phyloP scores from a whole-genome alignment of 37 sponge, comb jelly and placozoan genomes.

The Geodia barretti region DNA sequence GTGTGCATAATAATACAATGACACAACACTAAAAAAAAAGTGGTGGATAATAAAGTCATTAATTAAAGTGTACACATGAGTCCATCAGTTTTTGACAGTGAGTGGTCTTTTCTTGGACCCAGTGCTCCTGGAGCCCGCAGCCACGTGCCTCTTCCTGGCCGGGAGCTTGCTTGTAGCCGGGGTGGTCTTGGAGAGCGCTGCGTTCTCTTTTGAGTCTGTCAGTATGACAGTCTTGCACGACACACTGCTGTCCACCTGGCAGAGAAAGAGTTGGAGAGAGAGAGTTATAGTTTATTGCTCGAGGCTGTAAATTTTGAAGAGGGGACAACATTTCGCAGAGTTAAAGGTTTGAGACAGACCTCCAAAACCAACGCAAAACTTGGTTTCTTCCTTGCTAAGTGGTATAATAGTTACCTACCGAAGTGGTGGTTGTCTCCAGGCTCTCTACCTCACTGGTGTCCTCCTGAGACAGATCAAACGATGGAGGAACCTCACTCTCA shows the following conservation, averaged over 20 bases:
- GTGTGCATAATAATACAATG: no score
- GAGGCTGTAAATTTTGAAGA: no score
- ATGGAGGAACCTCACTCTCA: background rate
- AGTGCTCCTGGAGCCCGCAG: background rate
- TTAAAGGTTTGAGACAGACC: no score
- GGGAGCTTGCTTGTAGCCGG: constrained; percentile 8
- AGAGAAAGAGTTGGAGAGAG: background rate
- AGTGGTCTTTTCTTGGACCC: constrained; percentile 24
- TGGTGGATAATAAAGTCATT: no score
- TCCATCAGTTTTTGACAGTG: constrained; percentile 4
- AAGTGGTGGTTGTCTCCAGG: constrained; percentile 17
- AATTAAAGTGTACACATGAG: no score
- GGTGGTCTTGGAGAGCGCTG: background rate
- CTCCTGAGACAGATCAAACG: constrained; percentile 11
- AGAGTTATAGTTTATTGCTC: background rate
- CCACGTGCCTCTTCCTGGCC: background rate
- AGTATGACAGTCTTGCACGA: background rate
- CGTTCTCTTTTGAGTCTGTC: constrained; percentile 14
- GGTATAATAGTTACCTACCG: background rate
- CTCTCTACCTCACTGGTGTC: background rate
- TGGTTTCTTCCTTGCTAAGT: no score
- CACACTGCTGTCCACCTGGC: background rate
- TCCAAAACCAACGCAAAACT: no score
- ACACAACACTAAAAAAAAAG: no score
- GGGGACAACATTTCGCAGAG: no score